phyloP scores from a whole-genome alignment of 2,797 vertebrate species.

The Amazonetta brasiliensis region DNA sequence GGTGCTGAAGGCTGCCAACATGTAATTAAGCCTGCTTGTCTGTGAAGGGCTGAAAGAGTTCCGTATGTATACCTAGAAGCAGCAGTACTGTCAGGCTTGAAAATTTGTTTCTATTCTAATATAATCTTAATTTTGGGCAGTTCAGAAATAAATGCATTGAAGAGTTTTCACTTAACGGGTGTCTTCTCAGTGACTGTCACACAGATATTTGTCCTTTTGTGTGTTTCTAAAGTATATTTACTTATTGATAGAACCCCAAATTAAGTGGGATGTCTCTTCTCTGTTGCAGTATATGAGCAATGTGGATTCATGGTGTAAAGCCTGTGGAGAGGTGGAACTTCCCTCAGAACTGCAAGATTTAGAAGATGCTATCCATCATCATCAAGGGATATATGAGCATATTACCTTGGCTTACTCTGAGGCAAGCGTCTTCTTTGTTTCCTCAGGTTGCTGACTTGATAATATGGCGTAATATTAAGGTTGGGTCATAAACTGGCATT shows the following conservation, averaged over 20 bases:
- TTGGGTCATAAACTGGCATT: not conserved
- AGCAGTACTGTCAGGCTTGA: not conserved
- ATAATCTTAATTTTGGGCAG: not conserved
- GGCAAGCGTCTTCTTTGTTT: slow-evolving; percentile 75
- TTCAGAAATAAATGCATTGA: not conserved
- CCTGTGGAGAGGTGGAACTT: slow-evolving; percentile 95
- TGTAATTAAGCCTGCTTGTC: not conserved
- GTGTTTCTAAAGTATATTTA: accelerated
- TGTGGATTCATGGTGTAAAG: slow-evolving; percentile 98
- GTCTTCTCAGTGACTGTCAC: not conserved
- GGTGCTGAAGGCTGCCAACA: not conserved
- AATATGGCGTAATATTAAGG: not conserved
- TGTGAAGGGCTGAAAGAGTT: not conserved
- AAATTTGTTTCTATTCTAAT: not conserved
- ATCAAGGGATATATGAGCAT: slow-evolving; percentile 98
- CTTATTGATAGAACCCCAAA: not conserved
- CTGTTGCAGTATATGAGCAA: slow-evolving; percentile 94
- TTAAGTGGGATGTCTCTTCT: not conserved
- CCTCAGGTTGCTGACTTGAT: not conserved
- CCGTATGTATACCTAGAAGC: not conserved
- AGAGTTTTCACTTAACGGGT: not conserved
- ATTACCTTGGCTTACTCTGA: slow-evolving; percentile 96
- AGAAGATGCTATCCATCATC: slow-evolving; percentile 97
- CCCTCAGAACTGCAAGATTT: slow-evolving; percentile 97
- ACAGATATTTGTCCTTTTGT: not conserved